Base-by-base conservation (phyloP, 1,140 invertebrate species). In the Drosophila simulans region DNA sequence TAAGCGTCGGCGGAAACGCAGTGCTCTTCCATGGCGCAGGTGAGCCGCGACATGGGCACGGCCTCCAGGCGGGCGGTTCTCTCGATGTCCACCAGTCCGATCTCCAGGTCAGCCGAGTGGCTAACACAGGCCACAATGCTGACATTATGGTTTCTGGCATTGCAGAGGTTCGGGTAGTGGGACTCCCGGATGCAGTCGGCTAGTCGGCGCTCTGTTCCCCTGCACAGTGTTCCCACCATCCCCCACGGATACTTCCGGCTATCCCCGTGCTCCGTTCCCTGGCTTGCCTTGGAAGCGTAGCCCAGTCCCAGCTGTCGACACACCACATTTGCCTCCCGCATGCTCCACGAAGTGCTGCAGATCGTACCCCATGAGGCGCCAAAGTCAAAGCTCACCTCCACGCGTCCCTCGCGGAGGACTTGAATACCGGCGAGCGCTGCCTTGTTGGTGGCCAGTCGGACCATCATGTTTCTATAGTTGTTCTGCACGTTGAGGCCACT, bases 11-110 rank as follows among this genome's bases (percentile, higher is more conserved):
- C 94, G 0, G 97, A 95, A 0, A 99, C 92, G 83, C 98, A 99
- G 86, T 98, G 98, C 91, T 99, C 98, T 83, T 99, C 98, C 97
- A 99, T 98, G 5, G 98, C 97, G 85, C 98, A 99, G 69, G 97
- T 96, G 1, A 99, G 93, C 82, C 95, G 95, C 52, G 95, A 96
- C 77, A 98, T 93, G 51, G 96, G 95, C 40, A 95, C 94, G 63
- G 98, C 96, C 91, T 98, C 97, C n/a, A 99, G 93, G 89, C 97
- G 96, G 0, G 96, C 95, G 0, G 96, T 96, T n/a, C 94, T 92
- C 91, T 96, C 95, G 17, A 99, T 93, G 75, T 97, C 96, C 1
- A 93, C 77, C 12, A 95, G 93, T 86, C 98, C 97, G 12, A 98
- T 95, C 5, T 96, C 94, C 11, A 99, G 93, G 93, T 99, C 98